Conservation (phyloP, 2,113 vertebrate species). For the Ciconia stormi region DNA sequence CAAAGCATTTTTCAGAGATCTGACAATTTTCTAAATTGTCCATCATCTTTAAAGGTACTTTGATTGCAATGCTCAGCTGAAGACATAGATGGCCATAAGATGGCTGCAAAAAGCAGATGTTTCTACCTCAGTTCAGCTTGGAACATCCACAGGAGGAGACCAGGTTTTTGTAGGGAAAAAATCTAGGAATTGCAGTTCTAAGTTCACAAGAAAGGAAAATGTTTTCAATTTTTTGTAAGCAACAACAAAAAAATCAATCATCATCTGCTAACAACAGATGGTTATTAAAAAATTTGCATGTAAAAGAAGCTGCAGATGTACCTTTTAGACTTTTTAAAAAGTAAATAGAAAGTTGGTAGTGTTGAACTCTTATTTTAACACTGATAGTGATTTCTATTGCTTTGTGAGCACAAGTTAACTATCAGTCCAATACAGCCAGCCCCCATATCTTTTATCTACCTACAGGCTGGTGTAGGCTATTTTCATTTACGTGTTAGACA, state of each 20-base stretch:
- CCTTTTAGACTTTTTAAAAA: neutral
- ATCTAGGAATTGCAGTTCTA: neutral
- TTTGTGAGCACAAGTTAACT: neutral
- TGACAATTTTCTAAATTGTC: slow-evolving; percentile 63
- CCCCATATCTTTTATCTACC: neutral
- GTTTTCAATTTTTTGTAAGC: neutral
- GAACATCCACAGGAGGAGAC: neutral
- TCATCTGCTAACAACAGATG: neutral
- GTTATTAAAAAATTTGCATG: neutral
- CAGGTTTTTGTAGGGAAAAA: neutral
- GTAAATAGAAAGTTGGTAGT: neutral
- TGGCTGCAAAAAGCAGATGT: neutral
- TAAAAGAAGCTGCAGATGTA: neutral
- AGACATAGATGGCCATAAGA: neutral
- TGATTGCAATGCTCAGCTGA: neutral
- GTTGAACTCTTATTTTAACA: neutral
- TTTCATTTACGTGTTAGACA: neutral
- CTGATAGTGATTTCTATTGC: neutral
- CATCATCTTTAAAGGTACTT: slow-evolving; percentile 44
- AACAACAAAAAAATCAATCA: neutral
- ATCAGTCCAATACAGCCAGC: neutral
- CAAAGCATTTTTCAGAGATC: slow-evolving; percentile 52
- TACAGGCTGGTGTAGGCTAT: rapidly evolving
- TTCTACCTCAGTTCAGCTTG: neutral
- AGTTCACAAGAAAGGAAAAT: neutral